Percentiles rank a stretch among this genome's conserved stretches.
These are phyloP conservation scores for Tromatobia lineatoria DNA, from an alignment of 2,888 invertebrate genomes.

Conservation along the genomic window DNA sequence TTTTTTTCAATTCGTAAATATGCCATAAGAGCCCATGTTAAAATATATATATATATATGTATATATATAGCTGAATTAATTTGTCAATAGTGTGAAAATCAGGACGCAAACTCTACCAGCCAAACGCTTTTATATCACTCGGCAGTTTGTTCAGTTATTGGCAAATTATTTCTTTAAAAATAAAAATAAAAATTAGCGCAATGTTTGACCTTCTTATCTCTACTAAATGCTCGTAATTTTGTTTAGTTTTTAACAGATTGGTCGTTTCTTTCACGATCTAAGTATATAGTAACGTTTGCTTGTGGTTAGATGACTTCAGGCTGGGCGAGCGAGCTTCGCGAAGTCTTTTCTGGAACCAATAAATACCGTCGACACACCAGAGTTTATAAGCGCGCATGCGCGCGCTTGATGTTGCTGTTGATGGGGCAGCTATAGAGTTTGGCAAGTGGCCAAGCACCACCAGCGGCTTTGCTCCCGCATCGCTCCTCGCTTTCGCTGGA, in stretches of 20 bases:
- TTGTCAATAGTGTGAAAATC: too few species aligned
- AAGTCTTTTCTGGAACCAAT: constrained; percentile 31
- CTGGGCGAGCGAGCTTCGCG: neutral
- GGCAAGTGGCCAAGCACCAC: constrained; percentile 69
- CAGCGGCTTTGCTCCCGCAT: constrained; percentile 16
- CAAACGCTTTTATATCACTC: too few species aligned
- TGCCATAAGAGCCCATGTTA: too few species aligned
- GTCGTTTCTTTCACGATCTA: constrained; percentile 1
- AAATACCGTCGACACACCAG: constrained; percentile 39
- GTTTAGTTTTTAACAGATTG: neutral
- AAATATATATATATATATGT: too few species aligned
- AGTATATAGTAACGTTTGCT: neutral
- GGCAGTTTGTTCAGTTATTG: too few species aligned
- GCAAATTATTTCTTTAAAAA: too few species aligned
- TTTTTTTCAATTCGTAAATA: too few species aligned
- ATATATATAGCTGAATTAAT: too few species aligned
- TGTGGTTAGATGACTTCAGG: constrained; percentile 4
- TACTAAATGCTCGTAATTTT: constrained; percentile 1
- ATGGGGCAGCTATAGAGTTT: constrained; percentile 61
- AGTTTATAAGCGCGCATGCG: constrained; percentile 24
- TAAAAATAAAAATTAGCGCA: too few species aligned
- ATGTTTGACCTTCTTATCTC: too few species aligned
- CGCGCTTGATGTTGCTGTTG: constrained; percentile 26
- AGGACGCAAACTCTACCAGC: too few species aligned
- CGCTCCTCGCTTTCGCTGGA: constrained; percentile 64